A percentile compares a stretch with the other conserved stretches of the same genome.
phyloP scores from a whole-genome alignment of 64 coral and sea anemone genomes.

The Actinia equina region DNA sequence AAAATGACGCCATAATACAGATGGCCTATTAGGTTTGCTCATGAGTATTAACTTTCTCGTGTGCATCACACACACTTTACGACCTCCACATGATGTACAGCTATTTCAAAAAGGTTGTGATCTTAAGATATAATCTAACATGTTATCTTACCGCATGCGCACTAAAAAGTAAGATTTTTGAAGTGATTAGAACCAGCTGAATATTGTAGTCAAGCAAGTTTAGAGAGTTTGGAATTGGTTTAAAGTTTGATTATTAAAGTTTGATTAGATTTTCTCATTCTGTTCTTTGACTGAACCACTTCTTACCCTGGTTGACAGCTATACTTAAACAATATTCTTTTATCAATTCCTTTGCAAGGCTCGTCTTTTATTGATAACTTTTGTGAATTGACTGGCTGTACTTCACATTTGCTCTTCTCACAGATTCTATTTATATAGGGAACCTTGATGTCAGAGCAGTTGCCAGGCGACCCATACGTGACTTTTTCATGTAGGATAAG shows the following conservation, averaged over 20 bases:
- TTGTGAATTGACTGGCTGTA: neutral
- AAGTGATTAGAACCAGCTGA: no score
- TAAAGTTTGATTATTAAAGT: no score
- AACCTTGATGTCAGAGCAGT: slow-evolving; percentile 4
- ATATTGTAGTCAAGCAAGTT: no score
- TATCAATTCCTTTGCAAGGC: neutral
- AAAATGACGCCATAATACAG: no score
- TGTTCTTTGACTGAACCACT: no score
- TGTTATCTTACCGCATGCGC: no score
- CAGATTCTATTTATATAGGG: neutral
- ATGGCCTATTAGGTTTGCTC: no score
- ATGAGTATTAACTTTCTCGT: neutral
- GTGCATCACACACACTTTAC: slow-evolving; percentile 27
- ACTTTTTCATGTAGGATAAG: slow-evolving; percentile 6
- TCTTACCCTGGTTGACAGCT: slow-evolving; percentile 53
- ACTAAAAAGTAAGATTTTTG: no score
- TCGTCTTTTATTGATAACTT: neutral
- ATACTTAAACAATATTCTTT: slow-evolving; percentile 18
- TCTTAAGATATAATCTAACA: neutral
- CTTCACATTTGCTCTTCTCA: neutral
- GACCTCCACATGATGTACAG: slow-evolving; percentile 39
- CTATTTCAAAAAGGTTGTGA: no score
- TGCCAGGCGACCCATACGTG: slow-evolving; percentile 8
- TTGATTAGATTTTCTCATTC: no score
- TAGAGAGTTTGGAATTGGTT: no score